These are phyloP conservation scores for Atta cephalotes DNA, from an alignment of 1,140 invertebrate genomes.

Conservation along the genomic window DNA sequence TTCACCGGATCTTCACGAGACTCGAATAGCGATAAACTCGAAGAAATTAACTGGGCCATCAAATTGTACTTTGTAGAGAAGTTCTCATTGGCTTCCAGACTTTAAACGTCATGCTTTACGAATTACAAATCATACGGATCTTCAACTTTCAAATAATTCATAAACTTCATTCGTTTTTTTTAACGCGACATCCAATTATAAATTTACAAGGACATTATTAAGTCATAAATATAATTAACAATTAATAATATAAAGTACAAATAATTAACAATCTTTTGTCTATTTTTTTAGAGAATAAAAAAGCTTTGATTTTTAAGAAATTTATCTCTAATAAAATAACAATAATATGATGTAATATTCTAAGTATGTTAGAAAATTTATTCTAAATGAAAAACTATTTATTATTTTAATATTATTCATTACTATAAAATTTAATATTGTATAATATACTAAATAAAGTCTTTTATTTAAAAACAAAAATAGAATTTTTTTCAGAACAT, in stretches of 20 bases:
- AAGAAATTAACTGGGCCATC: constrained; percentile 75
- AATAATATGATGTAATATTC: not conserved
- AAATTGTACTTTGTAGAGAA: constrained; percentile 76
- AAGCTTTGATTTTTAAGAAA: not conserved
- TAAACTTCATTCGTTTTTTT: constrained; percentile 56
- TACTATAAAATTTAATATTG: not conserved
- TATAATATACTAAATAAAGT: not conserved
- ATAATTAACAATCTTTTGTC: not conserved
- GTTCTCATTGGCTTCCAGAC: constrained; percentile 71
- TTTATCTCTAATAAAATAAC: not conserved
- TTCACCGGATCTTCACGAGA: constrained; percentile 58
- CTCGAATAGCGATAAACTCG: constrained; percentile 69
- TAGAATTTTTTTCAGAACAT: not conserved
- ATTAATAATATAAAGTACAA: not conserved
- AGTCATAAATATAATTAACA: constrained; percentile 39
- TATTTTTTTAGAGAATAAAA: not conserved
- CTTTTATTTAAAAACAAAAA: not conserved
- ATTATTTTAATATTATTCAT: not conserved
- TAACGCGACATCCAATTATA: constrained; percentile 25
- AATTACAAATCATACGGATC: constrained; percentile 68
- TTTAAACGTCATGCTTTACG: constrained; percentile 65
- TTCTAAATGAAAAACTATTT: not conserved
- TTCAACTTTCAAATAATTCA: constrained; percentile 65
- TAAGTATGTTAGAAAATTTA: not conserved
- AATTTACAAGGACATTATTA: constrained; percentile 13